Base-by-base conservation (phyloP, 2,888 invertebrate genomes). In the Yponomeuta sedellus region DNA sequence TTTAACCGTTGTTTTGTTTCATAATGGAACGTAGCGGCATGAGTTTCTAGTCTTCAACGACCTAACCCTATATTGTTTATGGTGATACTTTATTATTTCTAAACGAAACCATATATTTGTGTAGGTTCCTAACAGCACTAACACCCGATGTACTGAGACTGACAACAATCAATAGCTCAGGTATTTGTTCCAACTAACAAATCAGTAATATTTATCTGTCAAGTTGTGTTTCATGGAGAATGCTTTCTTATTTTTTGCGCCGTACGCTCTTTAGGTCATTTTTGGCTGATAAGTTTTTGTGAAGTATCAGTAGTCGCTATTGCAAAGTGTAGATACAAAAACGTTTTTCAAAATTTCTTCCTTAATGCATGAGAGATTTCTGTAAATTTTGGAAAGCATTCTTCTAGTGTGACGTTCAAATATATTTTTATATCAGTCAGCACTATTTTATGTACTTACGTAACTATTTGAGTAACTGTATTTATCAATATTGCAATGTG, bases 91-190 rank as follows among this genome's bases (percentile, higher is more conserved):
- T 28, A 61, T 25, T 25, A 22, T 40, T 8, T 56, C 64, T 68
- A 67, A 66, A 69, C 67, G 70, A 69, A 72, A 69, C 73, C 72
- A 71, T 67, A 71, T 72, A 69, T 75, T 77, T 85, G 84, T 81
- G 76, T 91, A 92, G 92, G 91, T 92, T 92, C 85, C 88, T 92
- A 86, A 88, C 91, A 75, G 92, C 92, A 79, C 82, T 92, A 85
- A 92, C 92, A 75, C 92, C 92, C 75, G 92, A 92, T 77, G 92
- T 92, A 75, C 86, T 92, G 79, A 88, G 92, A 86, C 83, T 92
- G 87, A 92, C 92, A 69, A 90, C 92, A 77, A 91, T 92, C 76
- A 91, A 92, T 85, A 87, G 81, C 74, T 84, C 92, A 92, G 92
- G 92, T 92, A 88, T 79, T 63, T 12, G 28, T 28, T 64, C 57